A percentile compares a stretch with the other conserved stretches of the same genome.
Evolutionary conservation across 2,888 invertebrate genomes (phyloP).

Genomic region (Napeogenes sylphis): DNA sequence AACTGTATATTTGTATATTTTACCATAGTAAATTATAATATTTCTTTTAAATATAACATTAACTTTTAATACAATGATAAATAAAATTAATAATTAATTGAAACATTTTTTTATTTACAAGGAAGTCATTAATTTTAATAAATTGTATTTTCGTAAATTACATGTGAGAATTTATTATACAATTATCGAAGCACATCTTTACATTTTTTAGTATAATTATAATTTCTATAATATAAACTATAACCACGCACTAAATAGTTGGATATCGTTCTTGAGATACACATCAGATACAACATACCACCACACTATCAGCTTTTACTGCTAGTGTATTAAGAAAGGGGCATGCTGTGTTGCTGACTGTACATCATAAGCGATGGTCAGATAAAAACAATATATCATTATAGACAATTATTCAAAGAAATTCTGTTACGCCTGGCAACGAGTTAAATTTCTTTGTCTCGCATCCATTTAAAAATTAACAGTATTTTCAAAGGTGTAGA

Average conservation of each 20-base stretch:
- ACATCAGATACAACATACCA: constrained; percentile 30
- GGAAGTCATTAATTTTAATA: constrained; percentile 6
- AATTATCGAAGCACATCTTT: constrained; percentile 19
- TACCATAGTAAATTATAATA: too few species aligned
- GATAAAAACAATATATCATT: constrained; percentile 49
- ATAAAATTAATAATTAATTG: too few species aligned
- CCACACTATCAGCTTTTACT: background rate
- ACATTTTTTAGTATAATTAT: constrained; percentile 7
- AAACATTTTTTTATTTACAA: too few species aligned
- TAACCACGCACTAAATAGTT: constrained; percentile 29
- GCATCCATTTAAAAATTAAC: constrained; percentile 2
- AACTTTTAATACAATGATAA: too few species aligned
- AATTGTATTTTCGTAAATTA: constrained; percentile 8
- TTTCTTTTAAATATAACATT: too few species aligned
- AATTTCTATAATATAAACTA: constrained; percentile 18
- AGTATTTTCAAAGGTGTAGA: background rate
- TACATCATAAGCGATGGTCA: constrained; percentile 36
- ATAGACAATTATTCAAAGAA: constrained; percentile 42
- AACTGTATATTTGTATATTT: too few species aligned
- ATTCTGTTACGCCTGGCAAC: constrained; percentile 32
- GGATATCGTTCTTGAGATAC: constrained; percentile 38
- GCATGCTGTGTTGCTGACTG: background rate
- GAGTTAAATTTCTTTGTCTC: constrained; percentile 28
- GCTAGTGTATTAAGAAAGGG: background rate
- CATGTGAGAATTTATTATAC: constrained; percentile 10